Evolutionary conservation across 1,140 invertebrate genomes (phyloP).

Genomic region (Subanguina moxae): DNA sequence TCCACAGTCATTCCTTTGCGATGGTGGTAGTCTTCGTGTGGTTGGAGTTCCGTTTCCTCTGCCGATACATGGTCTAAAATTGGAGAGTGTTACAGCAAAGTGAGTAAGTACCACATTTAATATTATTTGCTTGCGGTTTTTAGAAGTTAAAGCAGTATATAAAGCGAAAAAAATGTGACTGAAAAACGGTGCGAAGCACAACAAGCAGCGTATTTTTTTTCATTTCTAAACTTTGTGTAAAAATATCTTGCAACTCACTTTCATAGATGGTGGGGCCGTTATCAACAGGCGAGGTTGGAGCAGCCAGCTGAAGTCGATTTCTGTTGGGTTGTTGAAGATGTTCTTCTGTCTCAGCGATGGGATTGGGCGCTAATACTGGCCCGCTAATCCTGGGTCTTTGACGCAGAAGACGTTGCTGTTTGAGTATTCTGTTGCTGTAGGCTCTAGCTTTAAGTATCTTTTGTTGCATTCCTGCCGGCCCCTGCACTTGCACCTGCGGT

Average conservation of each 20-base stretch:
- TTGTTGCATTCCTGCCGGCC: not conserved
- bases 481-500: not conserved
- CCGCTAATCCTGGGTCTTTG: not conserved
- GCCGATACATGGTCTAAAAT: conserved; percentile 3
- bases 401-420: conserved; percentile 1
- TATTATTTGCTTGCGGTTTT: no score
- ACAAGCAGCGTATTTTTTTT: no score
- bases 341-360: not conserved
- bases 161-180: no score
- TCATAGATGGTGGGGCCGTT: not conserved
- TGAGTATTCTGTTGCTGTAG: conserved; percentile 4
- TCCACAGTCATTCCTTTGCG: conserved; percentile 7
- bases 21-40: conserved; percentile 7
- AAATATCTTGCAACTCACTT: not conserved
- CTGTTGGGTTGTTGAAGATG: no score
- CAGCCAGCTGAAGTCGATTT: no score
- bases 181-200: no score
- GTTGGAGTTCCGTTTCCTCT: not conserved
- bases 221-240: no score
- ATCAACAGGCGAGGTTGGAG: not conserved
- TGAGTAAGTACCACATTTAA: no score
- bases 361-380: not conserved
- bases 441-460: not conserved
- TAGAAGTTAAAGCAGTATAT: no score
- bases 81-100: not conserved